These are phyloP conservation scores for Babyrousa celebensis DNA, from an alignment of 2,797 vertebrate genomes.

Conservation along the genomic window DNA sequence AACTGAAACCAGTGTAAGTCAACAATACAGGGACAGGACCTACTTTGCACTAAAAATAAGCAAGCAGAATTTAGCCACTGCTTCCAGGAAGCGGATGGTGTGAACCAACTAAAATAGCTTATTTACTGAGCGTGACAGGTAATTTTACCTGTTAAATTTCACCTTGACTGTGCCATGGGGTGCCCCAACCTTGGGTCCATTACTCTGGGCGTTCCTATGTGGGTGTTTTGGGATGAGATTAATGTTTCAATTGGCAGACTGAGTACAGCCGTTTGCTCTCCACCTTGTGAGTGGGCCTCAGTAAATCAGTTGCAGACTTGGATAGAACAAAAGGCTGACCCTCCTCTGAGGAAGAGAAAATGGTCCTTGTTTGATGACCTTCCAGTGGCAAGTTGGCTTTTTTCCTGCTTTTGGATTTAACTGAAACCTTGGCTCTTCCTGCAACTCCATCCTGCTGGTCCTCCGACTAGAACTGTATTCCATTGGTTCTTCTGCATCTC, in stretches of 20 bases:
- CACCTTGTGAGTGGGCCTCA: background rate
- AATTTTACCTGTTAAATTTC: background rate
- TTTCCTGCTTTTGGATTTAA: background rate
- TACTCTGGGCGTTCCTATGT: background rate
- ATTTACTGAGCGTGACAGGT: background rate
- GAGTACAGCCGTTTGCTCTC: background rate
- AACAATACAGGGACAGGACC: background rate
- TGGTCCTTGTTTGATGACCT: background rate
- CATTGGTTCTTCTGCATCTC: background rate
- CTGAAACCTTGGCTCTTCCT: background rate
- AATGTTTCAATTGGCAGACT: background rate
- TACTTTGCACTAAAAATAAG: background rate
- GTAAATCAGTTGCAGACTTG: background rate
- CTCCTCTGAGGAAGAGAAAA: background rate
- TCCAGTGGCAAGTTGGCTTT: background rate
- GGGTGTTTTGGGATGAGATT: background rate
- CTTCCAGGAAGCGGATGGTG: background rate
- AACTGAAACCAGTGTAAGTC: background rate
- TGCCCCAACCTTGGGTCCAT: background rate
- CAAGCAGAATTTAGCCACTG: background rate
- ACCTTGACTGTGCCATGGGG: background rate
- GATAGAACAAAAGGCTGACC: background rate
- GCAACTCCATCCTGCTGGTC: background rate
- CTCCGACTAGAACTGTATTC: background rate
- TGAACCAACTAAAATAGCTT: background rate